phyloP scores from a whole-genome alignment of 2,797 vertebrate species.

The Malurus splendens region DNA sequence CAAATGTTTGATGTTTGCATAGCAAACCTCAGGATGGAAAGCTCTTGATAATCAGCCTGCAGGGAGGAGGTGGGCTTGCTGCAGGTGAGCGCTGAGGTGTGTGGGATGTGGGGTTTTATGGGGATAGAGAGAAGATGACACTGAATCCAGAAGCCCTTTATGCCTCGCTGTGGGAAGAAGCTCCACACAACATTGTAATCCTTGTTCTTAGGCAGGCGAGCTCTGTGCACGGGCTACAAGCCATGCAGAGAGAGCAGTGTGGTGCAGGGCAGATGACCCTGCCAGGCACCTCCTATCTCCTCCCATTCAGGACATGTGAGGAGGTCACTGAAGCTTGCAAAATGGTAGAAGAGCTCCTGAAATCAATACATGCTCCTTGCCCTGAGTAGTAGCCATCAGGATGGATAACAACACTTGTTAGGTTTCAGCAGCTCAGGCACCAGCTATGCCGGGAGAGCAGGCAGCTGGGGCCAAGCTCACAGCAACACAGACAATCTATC shows the following conservation, averaged over 20 bases:
- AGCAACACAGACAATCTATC: background rate
- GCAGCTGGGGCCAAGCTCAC: background rate
- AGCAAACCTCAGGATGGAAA: conserved; percentile 53
- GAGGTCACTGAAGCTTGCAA: background rate
- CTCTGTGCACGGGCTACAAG: fast-evolving
- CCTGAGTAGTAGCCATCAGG: background rate
- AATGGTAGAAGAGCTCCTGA: background rate
- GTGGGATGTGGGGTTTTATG: background rate
- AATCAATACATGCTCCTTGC: background rate
- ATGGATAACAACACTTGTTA: background rate
- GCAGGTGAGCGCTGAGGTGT: background rate
- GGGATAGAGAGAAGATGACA: background rate
- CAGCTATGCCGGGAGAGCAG: background rate
- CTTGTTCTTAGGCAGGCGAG: background rate
- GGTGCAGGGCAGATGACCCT: background rate
- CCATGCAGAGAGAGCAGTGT: fast-evolving
- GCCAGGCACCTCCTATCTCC: background rate
- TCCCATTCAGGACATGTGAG: background rate
- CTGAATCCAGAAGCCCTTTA: background rate
- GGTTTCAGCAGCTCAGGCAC: background rate
- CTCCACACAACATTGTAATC: background rate
- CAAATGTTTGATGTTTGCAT: conserved; percentile 57
- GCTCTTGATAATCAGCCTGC: conserved; percentile 44
- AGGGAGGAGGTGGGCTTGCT: background rate
- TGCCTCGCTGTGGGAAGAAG: background rate